Percentiles rank a stretch among this genome's conserved stretches.
These are phyloP conservation scores for Eutrigla gurnardus DNA, from an alignment of 2,797 vertebrate genomes.

Conservation along the genomic window DNA sequence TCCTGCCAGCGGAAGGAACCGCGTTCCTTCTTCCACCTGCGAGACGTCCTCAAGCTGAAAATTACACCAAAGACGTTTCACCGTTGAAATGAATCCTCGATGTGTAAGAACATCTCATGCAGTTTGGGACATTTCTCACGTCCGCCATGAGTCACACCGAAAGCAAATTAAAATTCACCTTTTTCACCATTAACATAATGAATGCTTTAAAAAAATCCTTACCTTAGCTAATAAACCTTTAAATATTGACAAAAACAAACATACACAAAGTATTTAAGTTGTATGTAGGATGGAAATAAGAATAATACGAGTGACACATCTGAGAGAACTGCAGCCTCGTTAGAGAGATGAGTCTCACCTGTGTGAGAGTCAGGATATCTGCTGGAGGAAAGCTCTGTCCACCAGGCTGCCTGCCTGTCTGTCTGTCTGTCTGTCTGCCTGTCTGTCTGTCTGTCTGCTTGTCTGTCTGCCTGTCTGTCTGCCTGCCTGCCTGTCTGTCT, in stretches of 20 bases:
- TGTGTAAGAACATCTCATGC: not conserved
- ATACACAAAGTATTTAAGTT: not conserved
- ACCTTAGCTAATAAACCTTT: not conserved
- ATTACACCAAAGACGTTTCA: not conserved
- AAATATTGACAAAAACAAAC: not conserved
- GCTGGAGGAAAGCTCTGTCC: not conserved
- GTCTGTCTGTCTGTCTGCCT: no score
- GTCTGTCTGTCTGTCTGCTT: no score
- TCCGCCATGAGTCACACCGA: not conserved
- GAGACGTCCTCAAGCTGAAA: conserved; percentile 5
- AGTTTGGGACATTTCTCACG: not conserved
- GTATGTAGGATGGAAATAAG: not conserved
- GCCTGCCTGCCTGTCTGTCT: not conserved
- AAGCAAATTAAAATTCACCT: not conserved
- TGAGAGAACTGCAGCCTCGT: not conserved
- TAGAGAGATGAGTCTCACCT: conserved; percentile 1
- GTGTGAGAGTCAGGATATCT: conserved; percentile 8
- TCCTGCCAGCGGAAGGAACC: conserved; percentile 14
- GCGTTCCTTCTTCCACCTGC: not conserved
- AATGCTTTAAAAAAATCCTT: no score
- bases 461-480: no score
- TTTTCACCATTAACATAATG: no score
- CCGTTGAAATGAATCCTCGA: not conserved
- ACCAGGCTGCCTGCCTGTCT: not conserved
- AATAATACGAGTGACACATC: not conserved